Percentiles rank a stretch among this genome's conserved stretches.
Conservation (phyloP, 2,113 vertebrate species). For the Zosterops borbonicus region DNA sequence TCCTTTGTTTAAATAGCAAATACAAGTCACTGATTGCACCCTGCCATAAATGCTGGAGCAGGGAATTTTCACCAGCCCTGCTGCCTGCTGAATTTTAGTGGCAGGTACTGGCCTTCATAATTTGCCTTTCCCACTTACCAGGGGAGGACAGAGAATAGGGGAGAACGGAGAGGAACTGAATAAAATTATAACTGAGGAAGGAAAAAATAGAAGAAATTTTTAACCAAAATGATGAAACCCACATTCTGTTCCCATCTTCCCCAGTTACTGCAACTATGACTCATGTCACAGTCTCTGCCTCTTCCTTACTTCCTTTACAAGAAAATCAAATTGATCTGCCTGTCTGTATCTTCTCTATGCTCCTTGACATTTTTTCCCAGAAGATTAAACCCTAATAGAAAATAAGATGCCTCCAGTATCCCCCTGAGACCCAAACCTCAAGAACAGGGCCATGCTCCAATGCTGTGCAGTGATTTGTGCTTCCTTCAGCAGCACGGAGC, state of each 20-base stretch:
- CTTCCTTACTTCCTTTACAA: neutral
- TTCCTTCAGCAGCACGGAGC: neutral
- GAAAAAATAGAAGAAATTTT: neutral
- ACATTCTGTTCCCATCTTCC: neutral
- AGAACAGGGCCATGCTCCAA: fast-evolving
- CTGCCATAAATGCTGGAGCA: conserved; percentile 69
- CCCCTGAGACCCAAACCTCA: neutral
- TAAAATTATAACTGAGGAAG: neutral
- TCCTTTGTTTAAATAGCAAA: conserved; percentile 78
- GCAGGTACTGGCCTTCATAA: neutral
- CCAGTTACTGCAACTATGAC: neutral
- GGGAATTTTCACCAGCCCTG: conserved; percentile 65
- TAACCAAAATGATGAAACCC: neutral
- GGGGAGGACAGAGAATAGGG: neutral
- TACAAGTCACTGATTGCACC: conserved; percentile 60
- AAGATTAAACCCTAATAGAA: neutral
- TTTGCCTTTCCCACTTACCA: neutral
- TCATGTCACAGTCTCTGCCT: neutral
- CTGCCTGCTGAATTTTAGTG: conserved; percentile 54
- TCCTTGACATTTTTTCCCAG: neutral
- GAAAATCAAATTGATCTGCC: neutral
- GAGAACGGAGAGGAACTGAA: neutral
- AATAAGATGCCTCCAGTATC: neutral
- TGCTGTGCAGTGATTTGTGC: neutral
- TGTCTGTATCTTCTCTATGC: neutral